Evolutionary conservation across 2,888 invertebrate species (phyloP), one percentile per base, ranked within the genome.

Genomic region (Caenorhabditis imperialis): DNA sequence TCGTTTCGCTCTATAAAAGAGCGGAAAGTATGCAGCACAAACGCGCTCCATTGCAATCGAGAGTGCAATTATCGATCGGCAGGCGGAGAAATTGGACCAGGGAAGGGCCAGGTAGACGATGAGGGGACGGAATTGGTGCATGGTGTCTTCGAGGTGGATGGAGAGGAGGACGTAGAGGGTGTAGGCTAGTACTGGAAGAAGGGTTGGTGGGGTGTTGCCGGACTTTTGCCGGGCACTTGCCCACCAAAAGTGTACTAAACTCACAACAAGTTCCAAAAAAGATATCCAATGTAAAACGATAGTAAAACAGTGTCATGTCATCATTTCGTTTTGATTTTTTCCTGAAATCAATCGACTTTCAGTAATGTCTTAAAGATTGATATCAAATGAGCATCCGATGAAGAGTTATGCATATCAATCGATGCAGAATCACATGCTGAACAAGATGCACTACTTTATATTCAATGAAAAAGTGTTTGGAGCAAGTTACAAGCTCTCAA

Each of bases 1-100:
- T 4, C 38, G 40, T 14, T 22, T 14, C 6, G 22, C n/a, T 3
- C 50, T 18, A 30, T 33, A 61, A 3, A 20, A 1, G 5, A 61
- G 18, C 2, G 60, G 60, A 20, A 61, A 61, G n/a, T 50, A 61
- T 1, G 50, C 50, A 12, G 50, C 60, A 0, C 50, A 1, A 8
- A 40, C 40, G 30, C 60, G 20, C 14, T 61, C 60, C 3, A 25
- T 33, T 1, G 50, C 20, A 6, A 61, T 61, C 1, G 50, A 30
- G 4, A 61, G 23, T 1, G 60, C 30, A n/a, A 61, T 50, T 10
- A 50, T 30, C 1, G 60, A 61, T 33, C 60, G 40, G n/a, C 50
- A 50, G 14, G 60, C 60, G n/a, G 47, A 40, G 1, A 61, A 20
- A 22, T 50, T 61, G 0, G 60, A 50, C 50, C 60, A 61, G 18